Conservation (phyloP, 2,113 vertebrate genomes). For the Geococcyx californianus region DNA sequence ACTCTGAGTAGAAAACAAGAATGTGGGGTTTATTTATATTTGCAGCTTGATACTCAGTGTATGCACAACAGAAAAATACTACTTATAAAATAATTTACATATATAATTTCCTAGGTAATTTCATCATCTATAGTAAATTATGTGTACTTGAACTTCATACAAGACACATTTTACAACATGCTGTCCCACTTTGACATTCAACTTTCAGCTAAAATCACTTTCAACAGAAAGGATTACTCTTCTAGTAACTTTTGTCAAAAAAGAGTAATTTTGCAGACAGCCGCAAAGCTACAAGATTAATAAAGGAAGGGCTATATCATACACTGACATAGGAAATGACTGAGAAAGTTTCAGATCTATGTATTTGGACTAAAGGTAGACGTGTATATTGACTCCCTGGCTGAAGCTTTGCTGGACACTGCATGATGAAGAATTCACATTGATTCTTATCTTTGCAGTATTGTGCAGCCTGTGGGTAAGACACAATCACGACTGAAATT, state of each 20-base stretch:
- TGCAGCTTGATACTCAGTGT: not conserved
- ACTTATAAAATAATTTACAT: not conserved
- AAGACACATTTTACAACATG: not conserved
- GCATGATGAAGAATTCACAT: not conserved
- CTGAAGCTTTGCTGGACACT: not conserved
- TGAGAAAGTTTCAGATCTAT: not conserved
- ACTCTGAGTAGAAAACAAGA: not conserved
- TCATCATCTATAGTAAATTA: not conserved
- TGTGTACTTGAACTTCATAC: not conserved
- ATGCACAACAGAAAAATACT: not conserved
- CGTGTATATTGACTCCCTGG: not conserved
- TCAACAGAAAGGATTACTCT: not conserved
- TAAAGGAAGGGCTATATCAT: not conserved
- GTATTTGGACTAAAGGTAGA: not conserved
- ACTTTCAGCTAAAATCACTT: not conserved
- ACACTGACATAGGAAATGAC: not conserved
- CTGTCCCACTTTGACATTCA: not conserved
- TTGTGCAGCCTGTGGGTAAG: not conserved
- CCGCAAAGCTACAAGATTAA: not conserved
- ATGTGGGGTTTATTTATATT: not conserved
- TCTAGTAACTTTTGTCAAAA: not conserved
- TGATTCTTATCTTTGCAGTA: not conserved
- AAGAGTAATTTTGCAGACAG: not conserved
- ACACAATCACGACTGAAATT: conserved; percentile 21
- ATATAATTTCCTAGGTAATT: not conserved